phyloP scores from a whole-genome alignment of 2,888 invertebrate species.

The Andricus curvator region DNA sequence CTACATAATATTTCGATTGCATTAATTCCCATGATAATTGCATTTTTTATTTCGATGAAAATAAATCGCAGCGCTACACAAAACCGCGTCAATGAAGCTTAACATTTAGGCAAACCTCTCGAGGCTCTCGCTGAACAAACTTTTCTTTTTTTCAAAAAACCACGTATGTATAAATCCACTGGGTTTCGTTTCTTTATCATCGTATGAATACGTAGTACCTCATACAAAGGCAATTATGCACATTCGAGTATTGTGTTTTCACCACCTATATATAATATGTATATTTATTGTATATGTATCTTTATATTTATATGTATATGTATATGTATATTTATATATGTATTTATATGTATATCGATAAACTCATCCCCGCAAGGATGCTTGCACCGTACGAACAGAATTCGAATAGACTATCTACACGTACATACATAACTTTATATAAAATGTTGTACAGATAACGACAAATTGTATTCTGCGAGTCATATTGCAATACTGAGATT shows the following conservation, averaged over 20 bases:
- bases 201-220: constrained; percentile 12
- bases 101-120: constrained; percentile 21
- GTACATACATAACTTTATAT: constrained; percentile 50
- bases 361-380: constrained; percentile 15
- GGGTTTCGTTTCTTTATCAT: constrained; percentile 28
- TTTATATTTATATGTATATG: neutral
- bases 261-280: constrained; percentile 41
- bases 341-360: constrained; percentile 47
- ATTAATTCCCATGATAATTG: constrained; percentile 42
- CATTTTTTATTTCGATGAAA: constrained; percentile 50
- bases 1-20: constrained; percentile 45
- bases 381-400: constrained; percentile 31
- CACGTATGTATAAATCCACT: constrained; percentile 35
- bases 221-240: constrained; percentile 34
- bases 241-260: constrained; percentile 33
- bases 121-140: constrained; percentile 26
- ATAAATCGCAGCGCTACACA: constrained; percentile 21
- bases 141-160: constrained; percentile 27
- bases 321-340: constrained; percentile 47
- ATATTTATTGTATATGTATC: too few relatives aligned
- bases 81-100: constrained; percentile 26
- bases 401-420: constrained; percentile 48
- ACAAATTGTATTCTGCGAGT: constrained; percentile 31
- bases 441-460: constrained; percentile 49
- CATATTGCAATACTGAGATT: constrained; percentile 38